Evolutionary conservation across 2,797 vertebrate genomes (phyloP), one percentile per base, ranked within the genome.

Genomic region (Sylvia borin): DNA sequence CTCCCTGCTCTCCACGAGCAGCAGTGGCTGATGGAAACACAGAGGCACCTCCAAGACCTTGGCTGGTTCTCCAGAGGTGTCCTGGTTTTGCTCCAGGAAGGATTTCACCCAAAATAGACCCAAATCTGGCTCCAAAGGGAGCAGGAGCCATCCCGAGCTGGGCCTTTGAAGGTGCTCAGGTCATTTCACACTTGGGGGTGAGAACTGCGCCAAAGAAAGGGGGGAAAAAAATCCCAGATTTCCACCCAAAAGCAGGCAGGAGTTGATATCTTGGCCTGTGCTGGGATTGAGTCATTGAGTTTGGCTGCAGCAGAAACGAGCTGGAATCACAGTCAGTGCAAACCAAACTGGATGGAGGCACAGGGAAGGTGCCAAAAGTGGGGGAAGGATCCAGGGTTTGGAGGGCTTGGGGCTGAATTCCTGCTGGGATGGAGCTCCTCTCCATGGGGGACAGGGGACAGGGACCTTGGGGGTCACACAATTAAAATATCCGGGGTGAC

Each of bases 241-340:
- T 82, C 87, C 73, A 72, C 92, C 95, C 75, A 74, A 92, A 87
- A 40, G 3, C 86, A 95, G 88, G 92, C 93, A 94, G 90, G 70
- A 84, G 76, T 16, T 32, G 85, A 60, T 55, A 8, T 53, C 58
- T 94, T 89, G 93, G 93, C 66, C 40, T 0, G 24, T 0, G 3
- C 55, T 42, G 16, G 16, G 31, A 7, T 88, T 94, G 94, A 95
- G 64, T 95, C 93, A 79, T 2, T 13, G 90, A 82, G 61, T 89
- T 71, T 64, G 94, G 62, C 67, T 90, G 48, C 71, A 32, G 60
- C 48, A 90, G 90, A 10, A 86, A 64, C 11, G 2, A 73, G 71
- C 45, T 89, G 93, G 86, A 74, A 22, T 36, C 7, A n/a, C 64
- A 51, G 0, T 20, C 2, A 5, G 18, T 43, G 57, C 61, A 55